Evolutionary conservation across 2,113 vertebrate genomes (phyloP).

Genomic region (Neolamprologus devosi): DNA sequence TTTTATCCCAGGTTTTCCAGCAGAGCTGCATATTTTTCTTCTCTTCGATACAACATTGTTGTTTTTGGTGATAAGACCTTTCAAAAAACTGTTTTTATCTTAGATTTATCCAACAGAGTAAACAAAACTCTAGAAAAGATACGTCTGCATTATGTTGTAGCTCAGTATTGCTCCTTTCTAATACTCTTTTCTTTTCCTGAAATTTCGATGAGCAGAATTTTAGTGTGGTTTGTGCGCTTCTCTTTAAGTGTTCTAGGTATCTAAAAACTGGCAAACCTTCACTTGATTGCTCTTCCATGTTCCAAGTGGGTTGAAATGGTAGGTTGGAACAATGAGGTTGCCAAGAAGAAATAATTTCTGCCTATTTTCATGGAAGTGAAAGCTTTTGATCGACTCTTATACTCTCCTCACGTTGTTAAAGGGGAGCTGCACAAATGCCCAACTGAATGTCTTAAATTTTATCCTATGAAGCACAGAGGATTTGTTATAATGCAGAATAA

Average conservation of each 20-base stretch:
- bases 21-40: neutral
- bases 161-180: neutral
- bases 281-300: neutral
- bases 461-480: neutral
- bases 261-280: neutral
- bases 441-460: neutral
- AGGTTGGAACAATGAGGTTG: neutral
- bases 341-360: neutral
- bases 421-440: neutral
- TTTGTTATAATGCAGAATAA: neutral
- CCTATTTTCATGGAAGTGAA: neutral
- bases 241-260: neutral
- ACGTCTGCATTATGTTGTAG: neutral
- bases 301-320: conserved; percentile 11
- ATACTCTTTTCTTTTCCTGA: neutral
- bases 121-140: neutral
- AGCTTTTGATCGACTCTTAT: neutral
- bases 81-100: neutral
- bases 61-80: neutral
- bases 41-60: neutral
- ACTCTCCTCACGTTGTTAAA: neutral
- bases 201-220: neutral
- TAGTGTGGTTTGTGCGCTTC: neutral
- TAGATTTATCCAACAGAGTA: neutral
- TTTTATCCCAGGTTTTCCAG: neutral